Conservation (phyloP, 1,140 invertebrate species). For the Pseudomyrmex flavicornis region DNA sequence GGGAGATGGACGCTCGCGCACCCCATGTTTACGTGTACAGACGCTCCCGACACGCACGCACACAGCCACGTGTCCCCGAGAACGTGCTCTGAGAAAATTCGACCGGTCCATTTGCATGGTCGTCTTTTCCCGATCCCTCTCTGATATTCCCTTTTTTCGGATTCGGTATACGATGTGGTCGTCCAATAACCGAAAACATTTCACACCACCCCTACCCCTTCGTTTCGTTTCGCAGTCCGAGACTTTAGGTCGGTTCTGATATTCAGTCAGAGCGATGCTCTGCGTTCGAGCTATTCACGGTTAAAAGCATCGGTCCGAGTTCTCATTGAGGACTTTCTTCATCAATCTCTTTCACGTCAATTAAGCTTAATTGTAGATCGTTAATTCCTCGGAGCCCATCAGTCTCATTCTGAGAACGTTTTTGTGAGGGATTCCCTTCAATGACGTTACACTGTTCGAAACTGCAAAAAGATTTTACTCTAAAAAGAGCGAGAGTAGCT, state of each 20-base stretch:
- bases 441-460: not conserved
- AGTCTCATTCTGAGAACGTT: not conserved
- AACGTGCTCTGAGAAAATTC: constrained; percentile 73
- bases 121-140: constrained; percentile 73
- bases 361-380: constrained; percentile 46
- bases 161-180: constrained; percentile 67
- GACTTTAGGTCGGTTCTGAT: constrained; percentile 1
- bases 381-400: constrained; percentile 27
- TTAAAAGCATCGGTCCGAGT: constrained; percentile 29
- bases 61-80: constrained; percentile 20
- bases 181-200: constrained; percentile 71
- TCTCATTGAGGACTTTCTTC: not conserved
- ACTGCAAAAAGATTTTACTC: not conserved
- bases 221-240: constrained; percentile 4
- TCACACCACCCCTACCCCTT: not conserved
- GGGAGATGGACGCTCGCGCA: constrained; percentile 55
- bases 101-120: constrained; percentile 77
- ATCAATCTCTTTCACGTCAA: constrained; percentile 27
- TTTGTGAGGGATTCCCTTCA: constrained; percentile 1
- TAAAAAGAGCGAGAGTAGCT: not conserved
- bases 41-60: constrained; percentile 38
- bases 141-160: constrained; percentile 63
- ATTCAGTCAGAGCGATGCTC: constrained; percentile 14
- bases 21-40: constrained; percentile 69
- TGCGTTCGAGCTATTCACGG: constrained; percentile 27